Base-by-base conservation (phyloP, 1,140 invertebrate genomes). In the Aradophagus sp. region DNA sequence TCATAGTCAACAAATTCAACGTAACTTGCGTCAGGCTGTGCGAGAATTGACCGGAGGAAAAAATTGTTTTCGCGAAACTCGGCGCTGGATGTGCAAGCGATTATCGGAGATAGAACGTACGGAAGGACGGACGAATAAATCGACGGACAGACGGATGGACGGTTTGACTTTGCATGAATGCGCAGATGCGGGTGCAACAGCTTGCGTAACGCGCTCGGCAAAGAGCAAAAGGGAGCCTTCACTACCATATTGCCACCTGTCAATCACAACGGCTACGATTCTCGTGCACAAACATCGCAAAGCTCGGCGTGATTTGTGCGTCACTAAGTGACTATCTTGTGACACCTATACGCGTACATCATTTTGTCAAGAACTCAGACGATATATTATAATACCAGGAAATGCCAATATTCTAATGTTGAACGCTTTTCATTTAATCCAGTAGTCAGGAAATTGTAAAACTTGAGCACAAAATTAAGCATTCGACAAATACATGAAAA, bases 161-260 rank as follows among this genome's bases (percentile, higher is more conserved):
- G 77, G 75, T 82, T 84, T 77, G 83, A 85, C 80, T 86, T 83
- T 85, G 84, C 83, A 85, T 86, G 84, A 86, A 81, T 82, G 83
- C 82, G 83, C 84, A 85, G 83, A 86, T 86, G 83, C 83, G 84
- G 83, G 83, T 85, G 84, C 84, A 86, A 85, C 84, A 86, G 84
- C 84, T 86, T 86, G 84, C 82, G 83, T 84, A 86, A 85, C 83
- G 83, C 77, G 80, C 72, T 77, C 73, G 74, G 78, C 78, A 82
- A 80, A 83, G 80, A 83, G 81, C 79, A 81, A 83, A 82, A 81
- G 77, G 80, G 79, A 80, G 76, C 73, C 75, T 82, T 78, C 72
- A 53, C 77, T 78, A 50, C 65, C 70, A 76, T 76, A 83, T 83
- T 83, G 80, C 81, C 80, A 82, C 82, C 83, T 85, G 83, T 85